Evolutionary conservation across 2,888 invertebrate genomes (phyloP).

Genomic region (Atrina japonica): DNA sequence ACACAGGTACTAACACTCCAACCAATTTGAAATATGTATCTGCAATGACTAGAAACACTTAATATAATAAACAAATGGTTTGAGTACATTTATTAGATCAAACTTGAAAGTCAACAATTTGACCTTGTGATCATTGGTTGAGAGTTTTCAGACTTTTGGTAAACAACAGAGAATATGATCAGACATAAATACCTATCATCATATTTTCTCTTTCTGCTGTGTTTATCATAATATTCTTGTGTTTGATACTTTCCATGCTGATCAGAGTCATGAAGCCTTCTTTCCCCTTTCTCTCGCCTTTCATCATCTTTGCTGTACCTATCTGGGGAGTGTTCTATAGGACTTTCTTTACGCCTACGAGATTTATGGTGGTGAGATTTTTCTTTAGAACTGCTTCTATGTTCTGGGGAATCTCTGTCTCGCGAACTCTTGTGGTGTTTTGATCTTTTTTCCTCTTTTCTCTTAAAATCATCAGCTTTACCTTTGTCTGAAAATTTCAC

Average conservation of each 20-base stretch:
- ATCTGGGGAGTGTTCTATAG: background rate
- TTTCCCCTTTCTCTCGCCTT: conserved; percentile 20
- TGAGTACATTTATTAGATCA: too few species aligned
- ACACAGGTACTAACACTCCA: too few species aligned
- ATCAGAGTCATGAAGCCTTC: conserved; percentile 16
- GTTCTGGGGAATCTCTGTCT: conserved; percentile 13
- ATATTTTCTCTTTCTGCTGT: conserved; percentile 44
- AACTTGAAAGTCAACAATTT: too few species aligned
- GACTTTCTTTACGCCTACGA: conserved; percentile 45
- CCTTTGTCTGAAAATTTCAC: conserved; percentile 61
- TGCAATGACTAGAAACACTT: too few species aligned
- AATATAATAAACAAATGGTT: too few species aligned
- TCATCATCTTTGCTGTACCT: conserved; percentile 88
- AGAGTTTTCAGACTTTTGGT: too few species aligned
- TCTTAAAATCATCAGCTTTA: conserved; percentile 60
- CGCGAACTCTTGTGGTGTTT: conserved; percentile 30
- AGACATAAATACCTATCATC: conserved; percentile 35
- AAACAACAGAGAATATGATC: too few species aligned
- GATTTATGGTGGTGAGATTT: conserved; percentile 38
- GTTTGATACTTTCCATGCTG: background rate
- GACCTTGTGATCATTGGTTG: too few species aligned
- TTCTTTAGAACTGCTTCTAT: conserved; percentile 22
- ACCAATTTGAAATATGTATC: too few species aligned
- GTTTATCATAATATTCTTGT: background rate
- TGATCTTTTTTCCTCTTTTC: conserved; percentile 50